These are phyloP conservation scores for Calephelis virginiensis DNA, from an alignment of 1,140 invertebrate species.

Conservation along the genomic window DNA sequence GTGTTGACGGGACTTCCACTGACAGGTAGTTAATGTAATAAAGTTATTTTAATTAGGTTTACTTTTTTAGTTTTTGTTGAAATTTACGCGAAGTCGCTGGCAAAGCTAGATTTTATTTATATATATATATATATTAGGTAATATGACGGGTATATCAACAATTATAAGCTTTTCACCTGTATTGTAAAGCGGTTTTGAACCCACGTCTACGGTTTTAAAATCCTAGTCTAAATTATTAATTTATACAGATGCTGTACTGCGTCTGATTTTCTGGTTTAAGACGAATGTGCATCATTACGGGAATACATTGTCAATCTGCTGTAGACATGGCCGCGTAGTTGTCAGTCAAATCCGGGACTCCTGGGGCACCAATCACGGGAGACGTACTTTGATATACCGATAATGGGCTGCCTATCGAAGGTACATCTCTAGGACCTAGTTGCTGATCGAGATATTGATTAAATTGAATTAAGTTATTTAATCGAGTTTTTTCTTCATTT, in stretches of 20 bases:
- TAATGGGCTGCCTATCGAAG: slow-evolving; percentile 26
- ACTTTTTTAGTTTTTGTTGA: too few relatives aligned
- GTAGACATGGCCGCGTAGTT: slow-evolving; percentile 7
- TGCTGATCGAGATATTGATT: slow-evolving; percentile 24
- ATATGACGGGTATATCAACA: too few relatives aligned
- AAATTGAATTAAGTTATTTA: slow-evolving; percentile 5
- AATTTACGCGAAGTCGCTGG: too few relatives aligned
- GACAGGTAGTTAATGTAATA: too few relatives aligned
- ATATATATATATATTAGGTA: too few relatives aligned
- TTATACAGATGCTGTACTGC: neutral
- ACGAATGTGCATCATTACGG: slow-evolving; percentile 16
- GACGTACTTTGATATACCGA: slow-evolving; percentile 31
- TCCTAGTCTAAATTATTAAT: neutral
- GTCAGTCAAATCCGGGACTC: slow-evolving; percentile 27
- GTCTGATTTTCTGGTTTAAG: neutral
- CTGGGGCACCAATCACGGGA: slow-evolving; percentile 22
- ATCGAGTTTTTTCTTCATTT: neutral
- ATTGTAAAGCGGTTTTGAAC: too few relatives aligned
- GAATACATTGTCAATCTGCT: slow-evolving; percentile 20
- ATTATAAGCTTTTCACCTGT: too few relatives aligned
- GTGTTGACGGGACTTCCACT: too few relatives aligned
- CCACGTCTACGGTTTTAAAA: too few relatives aligned
- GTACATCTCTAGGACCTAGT: slow-evolving; percentile 25
- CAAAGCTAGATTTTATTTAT: too few relatives aligned
- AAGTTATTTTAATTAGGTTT: too few relatives aligned